Evolutionary conservation across 2,888 invertebrate genomes (phyloP).

Genomic region (Silvanus unidentatus): DNA sequence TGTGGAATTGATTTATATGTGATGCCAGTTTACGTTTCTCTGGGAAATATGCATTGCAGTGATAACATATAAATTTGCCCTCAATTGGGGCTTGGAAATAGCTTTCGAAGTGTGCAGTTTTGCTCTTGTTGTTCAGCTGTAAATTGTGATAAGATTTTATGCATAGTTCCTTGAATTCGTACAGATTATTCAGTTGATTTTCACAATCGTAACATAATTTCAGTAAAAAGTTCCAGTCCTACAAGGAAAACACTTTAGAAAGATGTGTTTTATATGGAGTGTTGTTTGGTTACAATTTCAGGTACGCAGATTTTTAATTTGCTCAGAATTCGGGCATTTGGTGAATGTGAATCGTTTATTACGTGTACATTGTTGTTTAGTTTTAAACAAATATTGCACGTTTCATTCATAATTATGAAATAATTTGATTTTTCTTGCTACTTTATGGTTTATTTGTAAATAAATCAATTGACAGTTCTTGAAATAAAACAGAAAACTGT

Average conservation of each 20-base stretch:
- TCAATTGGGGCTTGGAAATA: no score
- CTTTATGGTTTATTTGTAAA: no score
- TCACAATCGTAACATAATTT: slow-evolving; percentile 29
- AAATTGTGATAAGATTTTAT: slow-evolving; percentile 25
- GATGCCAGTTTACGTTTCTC: slow-evolving; percentile 17
- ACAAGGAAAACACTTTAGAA: slow-evolving; percentile 9
- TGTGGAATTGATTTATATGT: slow-evolving; percentile 22
- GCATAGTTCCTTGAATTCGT: slow-evolving; percentile 32
- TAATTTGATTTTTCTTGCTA: no score
- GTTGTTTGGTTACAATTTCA: slow-evolving; percentile 30
- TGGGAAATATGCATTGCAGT: slow-evolving; percentile 23
- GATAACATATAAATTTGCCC: slow-evolving; percentile 20
- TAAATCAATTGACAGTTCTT: no score
- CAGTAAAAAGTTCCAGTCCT: slow-evolving; percentile 29
- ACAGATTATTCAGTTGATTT: slow-evolving; percentile 27
- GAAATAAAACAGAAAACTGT: no score
- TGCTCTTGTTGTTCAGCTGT: slow-evolving; percentile 8
- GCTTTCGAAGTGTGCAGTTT: slow-evolving; percentile 7
- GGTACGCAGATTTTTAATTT: slow-evolving; percentile 31
- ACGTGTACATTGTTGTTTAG: no score
- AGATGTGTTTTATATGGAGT: slow-evolving; percentile 8
- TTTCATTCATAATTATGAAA: no score
- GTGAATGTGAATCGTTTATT: not conserved
- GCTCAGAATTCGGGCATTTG: slow-evolving; percentile 14
- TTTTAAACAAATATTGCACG: no score